Base-by-base conservation (phyloP, 1,140 invertebrate genomes). In the Halyomorpha halys region DNA sequence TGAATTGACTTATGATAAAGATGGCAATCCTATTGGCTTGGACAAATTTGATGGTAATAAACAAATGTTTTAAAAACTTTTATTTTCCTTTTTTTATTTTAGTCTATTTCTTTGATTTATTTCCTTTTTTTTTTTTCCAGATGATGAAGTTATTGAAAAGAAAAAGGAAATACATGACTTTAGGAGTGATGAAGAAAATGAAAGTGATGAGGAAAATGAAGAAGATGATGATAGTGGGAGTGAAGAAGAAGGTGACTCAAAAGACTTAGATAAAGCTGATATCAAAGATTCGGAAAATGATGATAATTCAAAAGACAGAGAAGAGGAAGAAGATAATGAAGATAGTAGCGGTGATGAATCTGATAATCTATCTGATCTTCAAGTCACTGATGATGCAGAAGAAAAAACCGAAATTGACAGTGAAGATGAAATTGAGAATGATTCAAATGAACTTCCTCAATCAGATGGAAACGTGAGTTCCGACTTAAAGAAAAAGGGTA, bases 241-340 rank as follows among this genome's bases (percentile, higher is more conserved):
- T 65, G 73, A 74, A 23, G 74, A 72, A 19, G 71, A 74, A 25
- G 69, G 72, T 23, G 64, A 71, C 30, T 65, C 69, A 64, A 62
- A 68, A 49, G 59, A 54, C 34, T 66, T 39, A n/a, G 68, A 67
- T 59, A 63, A 66, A 64, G 64, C 27, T 64, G 44, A 61, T 19
- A 27, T 51, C 23, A n/a, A 18, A 30, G 61, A 65, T 53, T 54
- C 54, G 44, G 25, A 62, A 13, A 18, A 66, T 68, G 61, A 69
- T 66, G 68, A 69, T 64, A 69, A 73, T 60, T 73, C 75, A 72
- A 67, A 74, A 65, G 68, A 74, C 44, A 72, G 72, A 63, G 61
- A 66, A 59, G 27, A 30, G 27, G 63, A 66, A 27, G 56, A 54
- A 54, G 39, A 65, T 60, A 47, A 59, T 34, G 61, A 49, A 16